phyloP scores from a whole-genome alignment of 2,797 vertebrate genomes.

The Calcarius lapponicus region DNA sequence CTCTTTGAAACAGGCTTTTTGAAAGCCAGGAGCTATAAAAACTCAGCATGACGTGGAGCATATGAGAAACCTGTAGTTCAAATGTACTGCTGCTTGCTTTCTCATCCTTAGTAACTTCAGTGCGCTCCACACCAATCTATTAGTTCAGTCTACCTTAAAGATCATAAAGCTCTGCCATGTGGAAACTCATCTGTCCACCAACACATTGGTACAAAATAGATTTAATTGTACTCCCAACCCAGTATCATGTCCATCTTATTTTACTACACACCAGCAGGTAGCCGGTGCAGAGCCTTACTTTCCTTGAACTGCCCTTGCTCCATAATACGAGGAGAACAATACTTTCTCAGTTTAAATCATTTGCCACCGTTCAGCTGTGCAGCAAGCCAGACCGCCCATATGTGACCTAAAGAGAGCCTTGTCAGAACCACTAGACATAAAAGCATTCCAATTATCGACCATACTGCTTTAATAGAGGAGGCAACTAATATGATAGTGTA shows the following conservation, averaged over 20 bases:
- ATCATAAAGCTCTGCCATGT: constrained; percentile 85
- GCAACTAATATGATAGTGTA: constrained; percentile 82
- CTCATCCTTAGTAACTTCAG: constrained; percentile 87
- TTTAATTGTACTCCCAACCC: constrained; percentile 88
- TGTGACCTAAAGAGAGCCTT: constrained; percentile 88
- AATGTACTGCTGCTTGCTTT: constrained; percentile 88
- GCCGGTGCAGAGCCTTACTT: constrained; percentile 75
- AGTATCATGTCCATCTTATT: constrained; percentile 87
- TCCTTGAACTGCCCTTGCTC: constrained; percentile 89
- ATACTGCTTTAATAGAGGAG: constrained; percentile 82
- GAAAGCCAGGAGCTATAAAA: constrained; percentile 90
- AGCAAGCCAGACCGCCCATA: constrained; percentile 82
- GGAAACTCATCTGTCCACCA: constrained; percentile 86
- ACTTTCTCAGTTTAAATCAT: constrained; percentile 92
- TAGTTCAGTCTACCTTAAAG: constrained; percentile 87
- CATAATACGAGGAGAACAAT: constrained; percentile 79
- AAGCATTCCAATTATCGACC: constrained; percentile 91
- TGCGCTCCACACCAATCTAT: constrained; percentile 83
- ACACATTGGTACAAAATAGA: constrained; percentile 82
- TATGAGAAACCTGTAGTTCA: constrained; percentile 90
- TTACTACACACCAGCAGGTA: constrained; percentile 83
- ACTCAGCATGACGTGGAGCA: constrained; percentile 88
- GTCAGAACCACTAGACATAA: constrained; percentile 92
- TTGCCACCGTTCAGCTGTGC: constrained; percentile 91
- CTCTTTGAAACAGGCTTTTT: constrained; percentile 91